Percentiles rank a stretch among this genome's conserved stretches.
Evolutionary conservation across 2,888 invertebrate genomes (phyloP).

Genomic region (Ceramica pisi): DNA sequence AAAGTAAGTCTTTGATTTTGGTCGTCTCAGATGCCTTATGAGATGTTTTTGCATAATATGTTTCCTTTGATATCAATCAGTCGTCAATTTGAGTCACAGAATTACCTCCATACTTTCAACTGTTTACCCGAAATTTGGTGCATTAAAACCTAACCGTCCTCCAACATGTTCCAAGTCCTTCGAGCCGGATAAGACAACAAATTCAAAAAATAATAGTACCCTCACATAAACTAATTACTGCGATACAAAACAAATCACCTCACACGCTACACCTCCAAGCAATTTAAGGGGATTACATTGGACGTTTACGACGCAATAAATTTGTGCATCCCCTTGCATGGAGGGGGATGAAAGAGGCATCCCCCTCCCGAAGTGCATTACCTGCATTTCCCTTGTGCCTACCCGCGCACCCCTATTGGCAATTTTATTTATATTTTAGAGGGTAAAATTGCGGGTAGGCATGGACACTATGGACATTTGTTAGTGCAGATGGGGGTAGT

Average conservation of each 20-base stretch:
- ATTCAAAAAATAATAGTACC: conserved; percentile 24
- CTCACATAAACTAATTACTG: conserved; percentile 52
- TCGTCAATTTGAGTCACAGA: neutral
- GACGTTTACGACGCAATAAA: conserved; percentile 82
- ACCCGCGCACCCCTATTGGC: conserved; percentile 52
- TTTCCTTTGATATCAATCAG: neutral
- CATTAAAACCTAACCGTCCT: neutral
- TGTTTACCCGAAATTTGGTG: too few species aligned
- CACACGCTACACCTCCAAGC: conserved; percentile 52
- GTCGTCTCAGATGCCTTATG: too few species aligned
- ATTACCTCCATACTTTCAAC: neutral
- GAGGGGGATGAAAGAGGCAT: conserved; percentile 27
- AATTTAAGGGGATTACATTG: conserved; percentile 77
- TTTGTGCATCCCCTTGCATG: conserved; percentile 71
- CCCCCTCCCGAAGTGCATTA: conserved; percentile 67
- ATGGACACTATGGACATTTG: conserved; percentile 17
- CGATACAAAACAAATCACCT: conserved; percentile 60
- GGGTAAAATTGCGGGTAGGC: conserved; percentile 38
- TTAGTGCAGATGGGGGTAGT: neutral
- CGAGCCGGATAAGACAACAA: conserved; percentile 4
- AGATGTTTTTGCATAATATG: too few species aligned
- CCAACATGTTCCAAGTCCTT: neutral
- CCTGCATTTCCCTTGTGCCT: conserved; percentile 76
- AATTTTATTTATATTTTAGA: conserved; percentile 67
- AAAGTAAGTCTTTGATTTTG: too few species aligned